Percentiles rank a stretch among this genome's conserved stretches.
These are phyloP conservation scores for Eilema depressum DNA, from an alignment of 2,888 invertebrate genomes.

Conservation along the genomic window DNA sequence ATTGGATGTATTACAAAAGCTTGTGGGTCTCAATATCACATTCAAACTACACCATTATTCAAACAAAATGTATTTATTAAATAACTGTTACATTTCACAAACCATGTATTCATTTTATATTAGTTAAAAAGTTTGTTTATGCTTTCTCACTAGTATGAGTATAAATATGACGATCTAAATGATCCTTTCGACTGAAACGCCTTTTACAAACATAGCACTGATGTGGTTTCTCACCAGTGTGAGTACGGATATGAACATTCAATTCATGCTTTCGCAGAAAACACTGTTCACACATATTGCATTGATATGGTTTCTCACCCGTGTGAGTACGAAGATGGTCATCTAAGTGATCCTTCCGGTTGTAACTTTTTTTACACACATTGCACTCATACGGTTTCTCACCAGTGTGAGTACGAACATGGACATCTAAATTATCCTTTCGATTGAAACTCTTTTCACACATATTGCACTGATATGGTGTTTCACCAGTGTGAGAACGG, in stretches of 20 bases:
- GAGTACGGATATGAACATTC: background rate
- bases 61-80: too few relatives aligned
- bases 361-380: background rate
- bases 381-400: background rate
- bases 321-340: slow-evolving; percentile 2
- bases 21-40: too few relatives aligned
- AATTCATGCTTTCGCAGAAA: background rate
- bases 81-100: too few relatives aligned
- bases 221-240: slow-evolving; percentile 4
- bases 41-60: too few relatives aligned
- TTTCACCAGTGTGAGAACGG: slow-evolving; percentile 3
- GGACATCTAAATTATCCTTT: background rate
- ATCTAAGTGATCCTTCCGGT: background rate
- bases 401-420: background rate
- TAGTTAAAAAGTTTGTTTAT: too few relatives aligned
- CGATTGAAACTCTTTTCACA: background rate
- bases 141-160: too few relatives aligned
- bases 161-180: background rate
- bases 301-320: background rate
- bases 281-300: background rate
- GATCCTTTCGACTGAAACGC: background rate
- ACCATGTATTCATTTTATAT: too few relatives aligned
- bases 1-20: too few relatives aligned
- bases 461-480: slow-evolving; percentile 4
- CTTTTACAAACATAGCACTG: background rate